A percentile compares a stretch with the other conserved stretches of the same genome.
Evolutionary conservation across 2,888 invertebrate species (phyloP).

Genomic region (Zelleria hepariella): DNA sequence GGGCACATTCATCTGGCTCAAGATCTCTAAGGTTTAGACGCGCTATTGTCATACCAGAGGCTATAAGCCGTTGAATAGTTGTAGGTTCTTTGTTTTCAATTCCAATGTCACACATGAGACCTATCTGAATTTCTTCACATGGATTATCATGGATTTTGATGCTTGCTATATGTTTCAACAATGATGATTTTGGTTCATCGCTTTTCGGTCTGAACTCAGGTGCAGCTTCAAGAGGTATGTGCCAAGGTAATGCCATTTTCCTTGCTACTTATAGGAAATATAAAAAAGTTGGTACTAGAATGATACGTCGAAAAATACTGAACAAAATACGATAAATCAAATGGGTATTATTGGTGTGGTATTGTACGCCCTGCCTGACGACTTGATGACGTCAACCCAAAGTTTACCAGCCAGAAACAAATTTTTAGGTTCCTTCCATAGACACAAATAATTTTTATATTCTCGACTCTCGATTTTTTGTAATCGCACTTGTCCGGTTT

Average conservation of each 20-base stretch:
- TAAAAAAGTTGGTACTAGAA: too few species aligned
- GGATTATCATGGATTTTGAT: slow-evolving; percentile 45
- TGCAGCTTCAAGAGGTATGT: slow-evolving; percentile 48
- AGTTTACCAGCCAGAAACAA: too few species aligned
- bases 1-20: slow-evolving; percentile 52
- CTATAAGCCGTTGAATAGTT: slow-evolving; percentile 55
- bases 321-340: not conserved
- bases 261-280: too few species aligned
- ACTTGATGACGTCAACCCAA: too few species aligned
- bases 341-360: too few species aligned
- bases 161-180: slow-evolving; percentile 49
- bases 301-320: not conserved
- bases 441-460: too few species aligned
- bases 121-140: slow-evolving; percentile 57
- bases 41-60: slow-evolving; percentile 61
- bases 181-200: slow-evolving; percentile 26
- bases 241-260: slow-evolving; percentile 56
- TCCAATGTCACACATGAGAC: slow-evolving; percentile 61
- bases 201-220: slow-evolving; percentile 26
- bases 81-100: slow-evolving; percentile 44
- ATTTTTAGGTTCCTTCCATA: too few species aligned
- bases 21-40: slow-evolving; percentile 54
- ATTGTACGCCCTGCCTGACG: too few species aligned
- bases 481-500: too few species aligned
- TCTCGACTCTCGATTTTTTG: too few species aligned